Conservation (phyloP, 1,140 invertebrate species). For the Augochlora pura region DNA sequence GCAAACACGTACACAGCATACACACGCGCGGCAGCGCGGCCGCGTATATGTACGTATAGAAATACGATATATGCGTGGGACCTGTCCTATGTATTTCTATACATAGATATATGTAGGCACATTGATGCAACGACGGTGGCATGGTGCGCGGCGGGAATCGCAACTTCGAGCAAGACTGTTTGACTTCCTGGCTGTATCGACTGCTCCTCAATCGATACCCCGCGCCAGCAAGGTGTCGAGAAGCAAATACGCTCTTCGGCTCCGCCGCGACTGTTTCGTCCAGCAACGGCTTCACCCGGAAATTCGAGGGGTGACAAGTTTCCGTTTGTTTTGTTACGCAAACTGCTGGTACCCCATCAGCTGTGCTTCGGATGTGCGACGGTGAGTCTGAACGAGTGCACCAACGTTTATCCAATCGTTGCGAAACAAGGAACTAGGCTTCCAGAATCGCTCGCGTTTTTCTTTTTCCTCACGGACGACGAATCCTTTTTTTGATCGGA, state of each 20-base stretch:
- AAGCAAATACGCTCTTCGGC: conserved; percentile 41
- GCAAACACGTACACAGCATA: no score
- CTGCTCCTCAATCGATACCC: conserved; percentile 33
- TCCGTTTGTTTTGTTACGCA: not conserved
- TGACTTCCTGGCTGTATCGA: conserved; percentile 47
- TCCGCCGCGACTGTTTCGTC: conserved; percentile 18
- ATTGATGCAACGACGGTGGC: conserved; percentile 39
- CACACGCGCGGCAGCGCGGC: no score
- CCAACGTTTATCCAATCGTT: not conserved
- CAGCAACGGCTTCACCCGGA: not conserved
- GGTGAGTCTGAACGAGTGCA: not conserved
- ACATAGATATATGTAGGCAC: conserved; percentile 35
- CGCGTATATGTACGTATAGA: no score
- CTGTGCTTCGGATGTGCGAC: not conserved
- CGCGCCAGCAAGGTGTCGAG: conserved; percentile 13
- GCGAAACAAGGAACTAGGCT: no score
- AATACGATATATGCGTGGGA: no score
- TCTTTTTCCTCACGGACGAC: no score
- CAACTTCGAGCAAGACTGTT: conserved; percentile 39
- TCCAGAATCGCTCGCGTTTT: no score
- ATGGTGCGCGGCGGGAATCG: conserved; percentile 45
- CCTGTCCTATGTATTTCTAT: conserved; percentile 14
- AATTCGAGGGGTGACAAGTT: not conserved
- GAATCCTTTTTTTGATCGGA: no score
- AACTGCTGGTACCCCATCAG: conserved; percentile 15